phyloP scores from a whole-genome alignment of 2,113 vertebrate genomes.

The Fulica atra region DNA sequence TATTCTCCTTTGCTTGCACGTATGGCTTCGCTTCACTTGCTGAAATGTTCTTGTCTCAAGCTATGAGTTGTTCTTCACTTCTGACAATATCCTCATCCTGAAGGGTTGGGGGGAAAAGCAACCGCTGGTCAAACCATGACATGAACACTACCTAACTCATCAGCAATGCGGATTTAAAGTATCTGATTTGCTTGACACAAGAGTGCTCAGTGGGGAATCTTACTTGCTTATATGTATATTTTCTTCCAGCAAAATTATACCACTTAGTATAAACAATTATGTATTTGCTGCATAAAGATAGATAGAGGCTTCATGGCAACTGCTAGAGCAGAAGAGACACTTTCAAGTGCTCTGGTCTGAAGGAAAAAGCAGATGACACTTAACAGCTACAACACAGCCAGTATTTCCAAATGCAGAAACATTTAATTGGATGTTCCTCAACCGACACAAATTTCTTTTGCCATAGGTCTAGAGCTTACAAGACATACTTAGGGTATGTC shows the following conservation, averaged over 20 bases:
- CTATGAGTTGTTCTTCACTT: background rate
- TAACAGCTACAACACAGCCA: background rate
- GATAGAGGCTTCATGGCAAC: background rate
- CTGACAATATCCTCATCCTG: background rate
- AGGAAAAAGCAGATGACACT: background rate
- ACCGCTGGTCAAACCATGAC: background rate
- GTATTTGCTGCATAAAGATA: background rate
- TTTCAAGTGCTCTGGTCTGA: background rate
- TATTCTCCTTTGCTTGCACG: background rate
- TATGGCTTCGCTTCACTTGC: background rate
- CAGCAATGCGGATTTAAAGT: background rate
- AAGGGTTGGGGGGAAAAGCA: accelerated
- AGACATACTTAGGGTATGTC: background rate
- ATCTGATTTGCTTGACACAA: accelerated
- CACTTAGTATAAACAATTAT: background rate
- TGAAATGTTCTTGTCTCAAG: background rate
- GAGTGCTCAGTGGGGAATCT: background rate
- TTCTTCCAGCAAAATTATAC: background rate
- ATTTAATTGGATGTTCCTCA: background rate
- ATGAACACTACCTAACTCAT: background rate
- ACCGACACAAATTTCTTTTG: background rate
- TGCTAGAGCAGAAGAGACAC: background rate
- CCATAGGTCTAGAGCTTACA: background rate
- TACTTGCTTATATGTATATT: background rate
- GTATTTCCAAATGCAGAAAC: background rate